These are phyloP conservation scores for Vulpes vulpes DNA, from an alignment of 2,113 vertebrate species.

Conservation along the genomic window DNA sequence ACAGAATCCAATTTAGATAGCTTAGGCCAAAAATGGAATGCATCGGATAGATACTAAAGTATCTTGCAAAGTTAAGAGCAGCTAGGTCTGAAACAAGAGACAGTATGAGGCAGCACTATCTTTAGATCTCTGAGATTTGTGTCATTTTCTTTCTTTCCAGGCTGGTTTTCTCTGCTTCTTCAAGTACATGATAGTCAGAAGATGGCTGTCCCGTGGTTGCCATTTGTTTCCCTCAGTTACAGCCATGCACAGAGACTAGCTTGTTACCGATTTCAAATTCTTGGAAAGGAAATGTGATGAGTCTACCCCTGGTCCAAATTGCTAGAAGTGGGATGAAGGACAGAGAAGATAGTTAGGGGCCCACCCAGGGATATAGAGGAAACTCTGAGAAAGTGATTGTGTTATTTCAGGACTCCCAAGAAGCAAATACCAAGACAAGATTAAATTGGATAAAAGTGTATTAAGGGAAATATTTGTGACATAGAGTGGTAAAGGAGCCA, in stretches of 20 bases:
- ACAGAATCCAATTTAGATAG: not conserved
- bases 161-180: not conserved
- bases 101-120: not conserved
- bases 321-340: not conserved
- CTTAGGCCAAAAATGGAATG: not conserved
- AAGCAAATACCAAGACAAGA: not conserved
- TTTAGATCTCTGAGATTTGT: not conserved
- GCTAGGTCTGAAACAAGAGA: not conserved
- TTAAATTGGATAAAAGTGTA: not conserved
- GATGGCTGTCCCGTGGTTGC: not conserved
- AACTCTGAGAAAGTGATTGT: not conserved
- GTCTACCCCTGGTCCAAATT: constrained; percentile 9
- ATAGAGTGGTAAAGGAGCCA: not conserved
- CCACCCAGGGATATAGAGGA: not conserved
- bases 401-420: not conserved
- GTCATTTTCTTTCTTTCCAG: not conserved
- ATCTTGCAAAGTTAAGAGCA: not conserved
- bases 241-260: not conserved
- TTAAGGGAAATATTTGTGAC: not conserved
- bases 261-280: constrained; percentile 12
- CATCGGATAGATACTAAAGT: not conserved
- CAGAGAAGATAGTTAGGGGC: not conserved
- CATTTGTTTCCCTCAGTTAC: not conserved
- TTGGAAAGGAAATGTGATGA: not conserved
- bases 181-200: not conserved